Conservation (phyloP, 1,140 invertebrate genomes). For the Copidosoma floridanum region DNA sequence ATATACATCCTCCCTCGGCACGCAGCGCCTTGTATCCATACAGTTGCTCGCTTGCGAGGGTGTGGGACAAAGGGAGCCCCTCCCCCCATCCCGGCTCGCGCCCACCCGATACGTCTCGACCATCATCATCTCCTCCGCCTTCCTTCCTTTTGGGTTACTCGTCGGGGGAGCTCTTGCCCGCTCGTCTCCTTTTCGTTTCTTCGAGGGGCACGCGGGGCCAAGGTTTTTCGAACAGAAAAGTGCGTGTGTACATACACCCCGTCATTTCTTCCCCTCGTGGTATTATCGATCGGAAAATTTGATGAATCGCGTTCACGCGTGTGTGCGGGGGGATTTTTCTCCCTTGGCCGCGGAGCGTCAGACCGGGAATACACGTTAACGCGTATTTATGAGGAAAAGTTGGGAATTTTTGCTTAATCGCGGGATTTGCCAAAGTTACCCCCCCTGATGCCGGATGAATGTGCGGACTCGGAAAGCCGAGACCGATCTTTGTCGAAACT, state of each 20-base stretch:
- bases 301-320: conserved; percentile 21
- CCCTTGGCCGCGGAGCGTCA: neutral
- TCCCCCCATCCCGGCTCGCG: neutral
- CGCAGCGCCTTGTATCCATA: too few species aligned
- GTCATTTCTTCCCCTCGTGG: neutral
- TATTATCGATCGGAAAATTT: conserved; percentile 16
- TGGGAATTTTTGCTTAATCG: conserved; percentile 25
- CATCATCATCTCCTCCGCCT: too few species aligned
- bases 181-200: too few species aligned
- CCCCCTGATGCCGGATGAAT: conserved; percentile 14
- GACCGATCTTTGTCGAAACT: conserved; percentile 2
- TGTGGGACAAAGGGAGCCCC: too few species aligned
- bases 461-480: neutral
- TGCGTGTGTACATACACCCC: conserved; percentile 15
- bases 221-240: too few species aligned
- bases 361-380: conserved; percentile 4
- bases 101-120: conserved; percentile 40
- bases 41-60: neutral
- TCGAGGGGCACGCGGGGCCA: too few species aligned
- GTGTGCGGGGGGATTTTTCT: conserved; percentile 13
- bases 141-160: too few species aligned
- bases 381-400: conserved; percentile 22
- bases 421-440: conserved; percentile 13
- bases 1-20: conserved; percentile 37
- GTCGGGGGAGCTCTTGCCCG: too few species aligned